phyloP scores from a whole-genome alignment of 2,797 vertebrate genomes.

The Thaleichthys pacificus region DNA sequence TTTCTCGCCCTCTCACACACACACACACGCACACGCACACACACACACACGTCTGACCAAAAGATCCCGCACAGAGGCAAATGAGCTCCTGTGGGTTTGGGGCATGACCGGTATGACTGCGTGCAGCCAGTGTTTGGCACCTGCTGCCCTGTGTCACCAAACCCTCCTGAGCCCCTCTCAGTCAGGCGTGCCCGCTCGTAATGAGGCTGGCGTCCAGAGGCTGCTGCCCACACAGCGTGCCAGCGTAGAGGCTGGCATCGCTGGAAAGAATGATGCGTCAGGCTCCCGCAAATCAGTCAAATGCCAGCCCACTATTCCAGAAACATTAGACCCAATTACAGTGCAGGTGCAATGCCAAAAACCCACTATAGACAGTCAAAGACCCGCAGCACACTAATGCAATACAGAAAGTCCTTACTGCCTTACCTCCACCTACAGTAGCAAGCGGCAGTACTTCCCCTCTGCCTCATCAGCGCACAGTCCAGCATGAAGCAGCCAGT shows the following conservation, averaged over 20 bases:
- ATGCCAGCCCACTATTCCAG: not conserved
- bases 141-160: slow-evolving; percentile 47
- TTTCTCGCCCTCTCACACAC: not conserved
- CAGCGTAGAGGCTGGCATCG: slow-evolving; percentile 39
- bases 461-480: slow-evolving; percentile 19
- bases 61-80: not conserved
- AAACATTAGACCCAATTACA: not conserved
- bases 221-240: slow-evolving; percentile 35
- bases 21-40: not conserved
- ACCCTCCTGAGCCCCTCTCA: slow-evolving; percentile 29
- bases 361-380: not conserved
- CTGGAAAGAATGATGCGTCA: slow-evolving; percentile 33
- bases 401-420: not conserved
- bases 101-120: not conserved
- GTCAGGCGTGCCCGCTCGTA: slow-evolving; percentile 63
- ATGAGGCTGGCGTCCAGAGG: slow-evolving; percentile 63
- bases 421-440: no score
- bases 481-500: slow-evolving; percentile 10
- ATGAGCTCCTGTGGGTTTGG: not conserved
- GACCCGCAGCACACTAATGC: not conserved
- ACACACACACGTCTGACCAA: slow-evolving; percentile 3
- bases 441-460: not conserved
- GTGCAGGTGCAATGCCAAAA: not conserved
- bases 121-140: slow-evolving; percentile 37
- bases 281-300: slow-evolving; percentile 15